Evolutionary conservation across 2,797 vertebrate species (phyloP), one percentile per base, ranked within the genome.

Genomic region (Centropyge bicolor): DNA sequence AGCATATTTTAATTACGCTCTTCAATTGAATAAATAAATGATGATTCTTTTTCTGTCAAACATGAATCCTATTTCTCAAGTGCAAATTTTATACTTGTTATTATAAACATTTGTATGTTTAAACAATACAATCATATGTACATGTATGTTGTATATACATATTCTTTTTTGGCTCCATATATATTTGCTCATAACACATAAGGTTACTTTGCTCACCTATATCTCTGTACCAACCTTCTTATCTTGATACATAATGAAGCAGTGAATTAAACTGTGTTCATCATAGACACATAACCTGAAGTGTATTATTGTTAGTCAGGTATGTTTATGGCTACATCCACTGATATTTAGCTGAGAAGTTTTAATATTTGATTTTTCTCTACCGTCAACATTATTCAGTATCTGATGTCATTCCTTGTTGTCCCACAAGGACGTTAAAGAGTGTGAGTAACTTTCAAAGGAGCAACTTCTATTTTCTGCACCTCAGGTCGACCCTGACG

Each of bases 401-500:
- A 3, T 10, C 35, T 31, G 13, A 40, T 40, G 7, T 14, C n/a
- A 27, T 75, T 43, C 19, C 54, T 71, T 41, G 45, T 35, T 60
- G 38, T 45, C 14, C 14, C 40, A 48, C 38, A 51, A 55, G 41
- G 59, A 70, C 14, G 55, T 66, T 48, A 41, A 74, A 78, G 65
- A 8, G 1, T 43, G 8, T 7, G 4, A 52, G 4, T 16, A 1
- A 2, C 19, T 62, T 69, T 72, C 11, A 40, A 60, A 62, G 16
- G 36, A 41, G 13, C 8, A 55, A 20, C 35, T 31, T 41, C 20
- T 64, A 36, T 63, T 36, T 68, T 60, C 40, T 56, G 35, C n/a
- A 45, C 10, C 38, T 64, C 20, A 41, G 0, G 64, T 72, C 17
- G 27, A 46, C 48, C 60, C 51, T 35, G 20, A 64, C 7, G 0